These are phyloP conservation scores for Porites lobata DNA, from an alignment of 92 coral and sea anemone genomes.

Conservation along the genomic window DNA sequence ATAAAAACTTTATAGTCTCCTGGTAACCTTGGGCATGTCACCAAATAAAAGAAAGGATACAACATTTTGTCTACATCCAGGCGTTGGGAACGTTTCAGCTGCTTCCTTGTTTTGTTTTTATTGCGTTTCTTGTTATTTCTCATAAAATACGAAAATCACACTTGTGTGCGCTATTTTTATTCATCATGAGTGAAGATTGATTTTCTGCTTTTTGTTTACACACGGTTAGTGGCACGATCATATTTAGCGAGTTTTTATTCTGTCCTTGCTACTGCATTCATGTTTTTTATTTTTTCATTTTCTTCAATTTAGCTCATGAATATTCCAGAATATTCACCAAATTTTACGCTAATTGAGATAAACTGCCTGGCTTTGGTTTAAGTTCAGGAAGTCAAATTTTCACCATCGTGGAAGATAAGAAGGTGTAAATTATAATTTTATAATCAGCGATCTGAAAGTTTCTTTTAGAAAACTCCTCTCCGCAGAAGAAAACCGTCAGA, in stretches of 20 bases:
- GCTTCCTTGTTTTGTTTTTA: slow-evolving; percentile 10
- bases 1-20: neutral
- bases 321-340: slow-evolving; percentile 82
- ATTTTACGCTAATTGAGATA: slow-evolving; percentile 72
- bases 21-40: slow-evolving; percentile 7
- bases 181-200: slow-evolving; percentile 27
- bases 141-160: neutral
- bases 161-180: slow-evolving; percentile 28
- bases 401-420: neutral
- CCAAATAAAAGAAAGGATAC: neutral
- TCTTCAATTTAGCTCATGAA: slow-evolving; percentile 72
- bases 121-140: neutral
- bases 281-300: neutral
- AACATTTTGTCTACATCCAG: neutral
- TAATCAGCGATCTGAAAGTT: neutral
- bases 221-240: slow-evolving; percentile 19
- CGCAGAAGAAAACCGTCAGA: slow-evolving; percentile 46
- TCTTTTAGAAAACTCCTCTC: neutral
- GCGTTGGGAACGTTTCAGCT: slow-evolving; percentile 29
- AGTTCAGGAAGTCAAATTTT: slow-evolving; percentile 22
- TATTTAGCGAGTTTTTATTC: slow-evolving; percentile 13
- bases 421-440: slow-evolving; percentile 27
- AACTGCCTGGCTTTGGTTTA: slow-evolving; percentile 24
- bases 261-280: neutral
- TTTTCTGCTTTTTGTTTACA: slow-evolving; percentile 42